These are phyloP conservation scores for Coelopa frigida DNA, from an alignment of 1,140 invertebrate species.

Conservation along the genomic window DNA sequence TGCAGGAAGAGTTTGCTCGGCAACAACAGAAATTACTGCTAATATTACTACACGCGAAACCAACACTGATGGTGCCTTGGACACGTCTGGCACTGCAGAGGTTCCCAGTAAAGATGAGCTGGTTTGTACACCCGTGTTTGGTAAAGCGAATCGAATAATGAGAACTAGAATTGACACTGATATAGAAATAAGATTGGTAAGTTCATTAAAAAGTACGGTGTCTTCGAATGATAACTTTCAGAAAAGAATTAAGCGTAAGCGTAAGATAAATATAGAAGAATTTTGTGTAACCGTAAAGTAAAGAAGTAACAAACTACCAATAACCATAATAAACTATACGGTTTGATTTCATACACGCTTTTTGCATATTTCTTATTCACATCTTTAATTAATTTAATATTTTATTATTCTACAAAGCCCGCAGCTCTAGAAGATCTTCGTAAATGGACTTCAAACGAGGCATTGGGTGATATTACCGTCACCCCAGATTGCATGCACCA, in stretches of 20 bases:
- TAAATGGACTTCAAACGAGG: constrained; percentile 77
- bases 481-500: constrained; percentile 62
- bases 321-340: too few species aligned
- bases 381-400: constrained; percentile 2
- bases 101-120: constrained; percentile 52
- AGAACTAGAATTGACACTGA: constrained; percentile 67
- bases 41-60: too few species aligned
- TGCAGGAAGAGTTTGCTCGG: constrained; percentile 56
- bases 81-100: constrained; percentile 16
- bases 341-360: background rate
- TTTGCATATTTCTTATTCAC: too few species aligned
- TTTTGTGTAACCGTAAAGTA: too few species aligned
- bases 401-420: constrained; percentile 51
- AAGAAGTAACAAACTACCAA: too few species aligned
- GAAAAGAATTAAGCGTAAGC: too few species aligned
- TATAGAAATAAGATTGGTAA: constrained; percentile 81
- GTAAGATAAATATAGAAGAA: background rate
- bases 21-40: too few species aligned
- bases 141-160: constrained; percentile 58
- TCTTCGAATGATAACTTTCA: background rate
- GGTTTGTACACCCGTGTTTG: constrained; percentile 70
- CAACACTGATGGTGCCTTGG: constrained; percentile 8
- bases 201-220: constrained; percentile 28
- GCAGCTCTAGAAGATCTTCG: constrained; percentile 69
- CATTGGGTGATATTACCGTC: constrained; percentile 72